These are phyloP conservation scores for Meles meles DNA, from an alignment of 2,113 vertebrate genomes.

Conservation along the genomic window DNA sequence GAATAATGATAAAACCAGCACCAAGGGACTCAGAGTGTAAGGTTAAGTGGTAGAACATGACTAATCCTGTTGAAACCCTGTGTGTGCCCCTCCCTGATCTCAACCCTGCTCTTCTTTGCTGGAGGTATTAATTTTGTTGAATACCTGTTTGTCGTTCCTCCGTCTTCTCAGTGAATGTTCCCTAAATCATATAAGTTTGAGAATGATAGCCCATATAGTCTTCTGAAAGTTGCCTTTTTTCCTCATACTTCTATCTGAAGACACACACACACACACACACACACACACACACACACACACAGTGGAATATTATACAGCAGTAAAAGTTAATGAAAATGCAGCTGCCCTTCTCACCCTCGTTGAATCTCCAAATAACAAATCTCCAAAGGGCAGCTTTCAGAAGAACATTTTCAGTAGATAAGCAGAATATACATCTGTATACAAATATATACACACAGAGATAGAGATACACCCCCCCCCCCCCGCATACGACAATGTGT, in stretches of 20 bases:
- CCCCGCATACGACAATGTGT: background rate
- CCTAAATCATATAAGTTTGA: background rate
- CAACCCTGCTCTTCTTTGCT: background rate
- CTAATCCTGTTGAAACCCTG: too few species aligned
- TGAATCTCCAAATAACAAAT: background rate
- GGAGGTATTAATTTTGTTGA: background rate
- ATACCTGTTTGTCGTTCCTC: background rate
- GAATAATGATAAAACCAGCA: background rate
- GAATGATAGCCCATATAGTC: background rate
- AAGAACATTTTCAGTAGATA: background rate
- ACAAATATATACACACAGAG: rapidly evolving
- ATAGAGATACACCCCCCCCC: background rate
- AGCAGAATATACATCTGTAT: background rate
- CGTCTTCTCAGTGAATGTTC: background rate
- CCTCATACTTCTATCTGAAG: background rate
- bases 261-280: background rate
- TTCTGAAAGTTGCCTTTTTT: background rate
- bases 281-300: background rate
- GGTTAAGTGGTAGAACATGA: background rate
- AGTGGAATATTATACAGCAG: background rate
- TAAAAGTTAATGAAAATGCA: background rate
- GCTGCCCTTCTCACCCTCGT: background rate
- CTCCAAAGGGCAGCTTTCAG: background rate
- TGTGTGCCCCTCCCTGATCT: rapidly evolving
- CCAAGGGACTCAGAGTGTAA: rapidly evolving